These are phyloP conservation scores for Neogale vison DNA, from an alignment of 2,113 vertebrate genomes.

Conservation along the genomic window DNA sequence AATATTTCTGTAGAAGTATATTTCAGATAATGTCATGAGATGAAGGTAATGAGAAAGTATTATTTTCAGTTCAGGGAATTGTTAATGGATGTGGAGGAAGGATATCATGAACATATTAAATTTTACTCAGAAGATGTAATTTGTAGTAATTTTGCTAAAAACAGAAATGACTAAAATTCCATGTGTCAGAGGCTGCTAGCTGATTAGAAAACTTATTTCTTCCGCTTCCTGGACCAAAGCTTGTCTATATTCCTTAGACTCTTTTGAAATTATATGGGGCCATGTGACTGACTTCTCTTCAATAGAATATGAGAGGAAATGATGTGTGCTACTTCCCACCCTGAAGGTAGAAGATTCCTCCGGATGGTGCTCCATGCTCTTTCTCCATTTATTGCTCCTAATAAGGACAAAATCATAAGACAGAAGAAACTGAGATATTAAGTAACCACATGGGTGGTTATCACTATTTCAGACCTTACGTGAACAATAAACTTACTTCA, in stretches of 20 bases:
- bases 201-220: not conserved
- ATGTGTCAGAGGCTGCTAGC: not conserved
- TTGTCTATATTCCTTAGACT: not conserved
- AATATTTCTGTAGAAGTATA: not conserved
- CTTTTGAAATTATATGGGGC: not conserved
- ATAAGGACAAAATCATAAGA: not conserved
- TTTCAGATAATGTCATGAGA: not conserved
- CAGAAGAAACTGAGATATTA: not conserved
- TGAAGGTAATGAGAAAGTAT: not conserved
- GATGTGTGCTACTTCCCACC: not conserved
- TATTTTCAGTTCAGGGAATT: constrained; percentile 23
- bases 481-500: not conserved
- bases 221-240: not conserved
- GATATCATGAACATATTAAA: not conserved
- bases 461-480: not conserved
- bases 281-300: not conserved
- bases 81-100: constrained; percentile 27
- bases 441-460: not conserved
- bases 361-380: not conserved
- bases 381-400: not conserved
- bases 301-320: not conserved
- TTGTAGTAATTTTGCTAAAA: constrained; percentile 34
- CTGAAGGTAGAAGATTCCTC: not conserved
- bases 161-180: constrained; percentile 11
- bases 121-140: constrained; percentile 46